Conservation (phyloP, 1,140 invertebrate species). For the Geopemphigus sp. region DNA sequence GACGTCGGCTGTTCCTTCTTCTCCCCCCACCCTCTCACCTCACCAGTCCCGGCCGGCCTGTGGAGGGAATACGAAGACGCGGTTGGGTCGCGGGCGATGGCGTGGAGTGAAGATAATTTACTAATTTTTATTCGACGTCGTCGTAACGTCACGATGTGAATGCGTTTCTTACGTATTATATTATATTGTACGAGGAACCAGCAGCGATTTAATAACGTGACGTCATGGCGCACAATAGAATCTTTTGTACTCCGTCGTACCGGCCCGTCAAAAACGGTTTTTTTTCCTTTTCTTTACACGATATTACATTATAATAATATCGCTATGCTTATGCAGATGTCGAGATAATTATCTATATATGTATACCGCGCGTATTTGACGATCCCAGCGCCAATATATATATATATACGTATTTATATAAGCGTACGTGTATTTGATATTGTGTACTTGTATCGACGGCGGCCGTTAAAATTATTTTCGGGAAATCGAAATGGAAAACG, state of each 20-base stretch:
- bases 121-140: constrained; percentile 11
- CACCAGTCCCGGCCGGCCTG: no score
- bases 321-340: constrained; percentile 36
- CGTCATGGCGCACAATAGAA: constrained; percentile 41
- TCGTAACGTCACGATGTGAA: constrained; percentile 8
- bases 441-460: no score
- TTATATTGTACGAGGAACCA: constrained; percentile 13
- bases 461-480: no score
- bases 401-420: no score
- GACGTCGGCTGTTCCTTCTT: no score
- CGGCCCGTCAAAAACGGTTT: constrained; percentile 4
- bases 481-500: no score
- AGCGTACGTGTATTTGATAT: no score
- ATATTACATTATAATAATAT: background rate
- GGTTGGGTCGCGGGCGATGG: no score
- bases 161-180: background rate
- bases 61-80: no score
- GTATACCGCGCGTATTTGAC: background rate
- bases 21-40: no score
- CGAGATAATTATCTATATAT: background rate
- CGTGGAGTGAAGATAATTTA: background rate
- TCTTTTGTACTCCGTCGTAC: constrained; percentile 24
- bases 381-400: background rate
- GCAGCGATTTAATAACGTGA: constrained; percentile 44
- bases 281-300: background rate